Percentiles rank a stretch among this genome's conserved stretches.
Conservation (phyloP, 2,113 vertebrate genomes). For the Origma solitaria region DNA sequence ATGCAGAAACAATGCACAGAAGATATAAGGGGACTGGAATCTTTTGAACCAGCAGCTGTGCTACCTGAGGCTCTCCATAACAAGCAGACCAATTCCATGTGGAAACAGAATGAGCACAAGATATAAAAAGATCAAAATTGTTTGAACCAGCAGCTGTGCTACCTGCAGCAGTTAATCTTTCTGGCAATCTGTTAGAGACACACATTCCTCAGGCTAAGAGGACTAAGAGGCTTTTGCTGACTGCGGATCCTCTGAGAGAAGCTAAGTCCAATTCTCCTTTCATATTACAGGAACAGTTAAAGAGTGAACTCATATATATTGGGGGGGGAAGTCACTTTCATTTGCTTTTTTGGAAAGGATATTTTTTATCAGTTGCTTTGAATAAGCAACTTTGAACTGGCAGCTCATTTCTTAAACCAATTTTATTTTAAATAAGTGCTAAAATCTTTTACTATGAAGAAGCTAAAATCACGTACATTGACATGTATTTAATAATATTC, state of each 20-base stretch:
- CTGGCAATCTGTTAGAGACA: constrained; percentile 69
- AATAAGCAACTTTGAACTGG: background rate
- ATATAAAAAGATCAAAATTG: constrained; percentile 73
- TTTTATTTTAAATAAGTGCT: background rate
- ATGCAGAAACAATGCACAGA: constrained; percentile 61
- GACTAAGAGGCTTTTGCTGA: constrained; percentile 71
- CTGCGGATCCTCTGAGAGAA: constrained; percentile 66
- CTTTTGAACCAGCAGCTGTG: constrained; percentile 67
- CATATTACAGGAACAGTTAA: constrained; percentile 9
- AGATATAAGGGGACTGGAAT: constrained; percentile 24
- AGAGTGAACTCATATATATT: background rate
- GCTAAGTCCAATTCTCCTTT: constrained; percentile 15
- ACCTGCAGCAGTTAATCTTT: constrained; percentile 74
- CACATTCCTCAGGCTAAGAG: constrained; percentile 63
- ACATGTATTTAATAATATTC: background rate
- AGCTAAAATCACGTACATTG: background rate
- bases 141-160: constrained; percentile 71
- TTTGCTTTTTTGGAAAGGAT: background rate
- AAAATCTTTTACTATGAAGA: background rate
- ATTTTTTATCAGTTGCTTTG: background rate
- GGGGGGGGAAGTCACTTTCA: background rate
- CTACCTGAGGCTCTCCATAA: constrained; percentile 61
- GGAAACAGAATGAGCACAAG: constrained; percentile 57
- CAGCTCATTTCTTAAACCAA: background rate
- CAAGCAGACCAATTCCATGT: constrained; percentile 60